Evolutionary conservation across 2,113 vertebrate genomes (phyloP).

Genomic region (Brevimyrus niger): DNA sequence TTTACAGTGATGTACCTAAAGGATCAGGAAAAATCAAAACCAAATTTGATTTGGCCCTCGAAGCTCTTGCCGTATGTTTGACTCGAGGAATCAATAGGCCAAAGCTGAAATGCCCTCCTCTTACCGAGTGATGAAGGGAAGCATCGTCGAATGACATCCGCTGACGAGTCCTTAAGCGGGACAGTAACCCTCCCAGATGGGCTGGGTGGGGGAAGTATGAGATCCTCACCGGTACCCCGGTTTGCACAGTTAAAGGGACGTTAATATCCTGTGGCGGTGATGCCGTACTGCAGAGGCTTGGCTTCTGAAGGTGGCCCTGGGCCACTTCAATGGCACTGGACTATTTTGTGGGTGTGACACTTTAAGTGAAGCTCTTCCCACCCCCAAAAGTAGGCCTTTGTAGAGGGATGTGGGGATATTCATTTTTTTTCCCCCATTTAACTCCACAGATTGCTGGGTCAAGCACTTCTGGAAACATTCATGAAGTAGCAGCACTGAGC

Average conservation of each 20-base stretch:
- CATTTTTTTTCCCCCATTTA: not conserved
- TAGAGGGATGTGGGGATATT: not conserved
- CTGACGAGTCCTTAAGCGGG: not conserved
- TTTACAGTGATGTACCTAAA: not conserved
- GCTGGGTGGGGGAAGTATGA: not conserved
- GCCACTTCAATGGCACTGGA: not conserved
- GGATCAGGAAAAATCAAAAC: not conserved
- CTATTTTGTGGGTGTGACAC: not conserved
- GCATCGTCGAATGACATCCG: not conserved
- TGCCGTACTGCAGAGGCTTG: not conserved
- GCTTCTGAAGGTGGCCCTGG: not conserved
- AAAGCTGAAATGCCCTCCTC: not conserved
- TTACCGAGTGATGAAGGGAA: not conserved
- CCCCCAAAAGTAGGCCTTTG: not conserved
- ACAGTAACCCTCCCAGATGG: not conserved
- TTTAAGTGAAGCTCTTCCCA: not conserved
- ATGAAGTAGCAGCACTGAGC: not conserved
- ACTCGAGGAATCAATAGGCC: conserved; percentile 15
- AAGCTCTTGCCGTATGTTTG: not conserved
- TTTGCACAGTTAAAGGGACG: not conserved
- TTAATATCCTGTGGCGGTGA: not conserved
- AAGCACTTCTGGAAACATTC: conserved; percentile 3
- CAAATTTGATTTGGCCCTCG: not conserved
- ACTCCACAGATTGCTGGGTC: not conserved
- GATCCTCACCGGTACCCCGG: not conserved